Percentiles rank a stretch among this genome's conserved stretches.
Conservation (phyloP, 37 sponge, comb jelly and placozoan species). For the Crambe crambe region DNA sequence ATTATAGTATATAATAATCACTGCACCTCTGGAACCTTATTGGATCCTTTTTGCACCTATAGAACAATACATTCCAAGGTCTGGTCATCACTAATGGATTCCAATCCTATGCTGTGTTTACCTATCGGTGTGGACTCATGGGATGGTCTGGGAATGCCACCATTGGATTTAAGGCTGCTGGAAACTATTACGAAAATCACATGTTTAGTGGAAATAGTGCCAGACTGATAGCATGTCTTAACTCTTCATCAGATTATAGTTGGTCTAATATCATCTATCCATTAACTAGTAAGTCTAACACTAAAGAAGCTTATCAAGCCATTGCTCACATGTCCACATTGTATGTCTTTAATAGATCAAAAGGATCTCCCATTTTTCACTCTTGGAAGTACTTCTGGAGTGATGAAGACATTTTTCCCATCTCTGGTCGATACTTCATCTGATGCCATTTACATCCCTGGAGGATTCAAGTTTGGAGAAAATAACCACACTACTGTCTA, state of each 20-base stretch:
- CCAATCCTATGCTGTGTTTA: slow-evolving; percentile 61
- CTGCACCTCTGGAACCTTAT: too few species aligned
- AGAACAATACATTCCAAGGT: slow-evolving; percentile 62
- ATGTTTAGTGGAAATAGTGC: slow-evolving; percentile 9
- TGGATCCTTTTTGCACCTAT: not conserved
- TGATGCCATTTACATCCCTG: slow-evolving; percentile 1
- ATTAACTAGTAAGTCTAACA: slow-evolving; percentile 1
- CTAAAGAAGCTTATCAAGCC: too few species aligned
- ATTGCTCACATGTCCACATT: too few species aligned
- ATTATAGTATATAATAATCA: too few species aligned
- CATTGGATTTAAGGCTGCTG: slow-evolving; percentile 53
- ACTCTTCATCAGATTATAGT: not conserved
- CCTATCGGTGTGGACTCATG: slow-evolving; percentile 68
- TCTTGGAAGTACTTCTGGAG: slow-evolving; percentile 9
- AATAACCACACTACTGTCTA: slow-evolving; percentile 16
- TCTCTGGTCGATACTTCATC: slow-evolving; percentile 10
- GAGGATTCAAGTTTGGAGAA: slow-evolving; percentile 12
- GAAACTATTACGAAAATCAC: slow-evolving; percentile 38
- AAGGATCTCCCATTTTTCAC: not conserved
- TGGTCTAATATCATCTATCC: slow-evolving; percentile 46
- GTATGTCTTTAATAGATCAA: too few species aligned
- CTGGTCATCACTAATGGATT: slow-evolving; percentile 60
- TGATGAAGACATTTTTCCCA: not conserved
- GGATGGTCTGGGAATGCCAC: slow-evolving; percentile 52
- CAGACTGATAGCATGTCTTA: slow-evolving; percentile 14